These are phyloP conservation scores for Actinia tenebrosa DNA, from an alignment of 64 coral and sea anemone genomes.

Conservation along the genomic window DNA sequence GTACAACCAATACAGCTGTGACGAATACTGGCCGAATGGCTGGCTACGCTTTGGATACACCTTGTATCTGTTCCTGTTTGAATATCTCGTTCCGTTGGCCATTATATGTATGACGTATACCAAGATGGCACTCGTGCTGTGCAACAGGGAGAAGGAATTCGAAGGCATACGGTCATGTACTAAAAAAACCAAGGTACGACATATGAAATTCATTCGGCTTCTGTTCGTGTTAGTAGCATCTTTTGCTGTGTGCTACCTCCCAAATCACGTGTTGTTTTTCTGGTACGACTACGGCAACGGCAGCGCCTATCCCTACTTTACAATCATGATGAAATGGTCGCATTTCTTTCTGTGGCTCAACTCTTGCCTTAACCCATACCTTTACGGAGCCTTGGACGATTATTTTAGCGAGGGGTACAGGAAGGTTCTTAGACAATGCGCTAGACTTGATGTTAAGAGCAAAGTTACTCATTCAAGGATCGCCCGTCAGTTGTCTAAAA, in stretches of 20 bases:
- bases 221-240: constrained; percentile 65
- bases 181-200: constrained; percentile 52
- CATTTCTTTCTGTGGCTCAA: constrained; percentile 87
- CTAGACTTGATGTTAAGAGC: constrained; percentile 69
- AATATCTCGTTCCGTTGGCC: constrained; percentile 69
- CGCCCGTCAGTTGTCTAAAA: constrained; percentile 32
- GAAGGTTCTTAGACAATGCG: constrained; percentile 63
- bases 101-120: constrained; percentile 71
- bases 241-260: constrained; percentile 80
- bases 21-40: constrained; percentile 61
- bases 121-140: constrained; percentile 68
- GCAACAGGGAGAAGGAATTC: constrained; percentile 60
- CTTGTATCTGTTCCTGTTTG: constrained; percentile 64
- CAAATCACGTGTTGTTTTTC: constrained; percentile 91
- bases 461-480: constrained; percentile 65
- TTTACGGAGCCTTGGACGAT: constrained; percentile 78
- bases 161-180: constrained; percentile 51
- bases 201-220: constrained; percentile 79
- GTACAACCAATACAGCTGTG: constrained; percentile 76
- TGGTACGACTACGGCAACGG: constrained; percentile 83
- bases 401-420: constrained; percentile 81
- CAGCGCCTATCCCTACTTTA: constrained; percentile 61
- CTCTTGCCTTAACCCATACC: constrained; percentile 81
- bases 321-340: constrained; percentile 85
- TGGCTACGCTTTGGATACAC: constrained; percentile 58